Evolutionary conservation across 1,140 invertebrate genomes (phyloP), one percentile per base, ranked within the genome.

Genomic region (Drosophila arawakana): DNA sequence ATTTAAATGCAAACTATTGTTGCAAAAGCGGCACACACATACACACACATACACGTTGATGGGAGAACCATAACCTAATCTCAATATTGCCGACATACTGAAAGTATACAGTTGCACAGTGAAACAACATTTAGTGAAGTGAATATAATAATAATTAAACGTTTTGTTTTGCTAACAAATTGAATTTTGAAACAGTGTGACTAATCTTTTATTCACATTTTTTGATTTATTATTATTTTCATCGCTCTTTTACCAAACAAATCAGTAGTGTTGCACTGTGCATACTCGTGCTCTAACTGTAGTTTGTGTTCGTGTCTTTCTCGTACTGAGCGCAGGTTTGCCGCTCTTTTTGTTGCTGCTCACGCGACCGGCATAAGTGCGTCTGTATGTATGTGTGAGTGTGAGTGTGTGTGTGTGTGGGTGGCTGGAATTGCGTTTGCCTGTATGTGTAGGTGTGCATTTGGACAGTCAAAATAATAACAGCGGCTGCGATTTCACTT

Each of bases 31-130:
- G 41, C 44, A 71, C 44, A 63, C 52, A 61, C 10, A 58, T 7
- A 54, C 10, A 34, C 34, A 46, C 5, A 21, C 54, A 39, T 34
- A 50, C 47, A 74, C 50, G 49, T 55, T 68, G 57, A 39, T 63
- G 54, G 68, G 54, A 76, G 76, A 86, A 80, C 83, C 73, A 76
- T 88, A 88, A 88, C 83, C 83, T 80, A 83, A 88, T 80, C 76
- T 66, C 86, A 61, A 80, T 72, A 54, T 78, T 78, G 72, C 46
- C 83, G 80, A 77, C 76, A 73, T 52, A 81, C 74, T 85, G 71
- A 78, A 41, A 55, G 13, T 13, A 37, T 18, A 35, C 58, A 46
- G 57, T 7, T 11, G 72, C 43, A 74, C 72, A 61, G 66, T 69
- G 66, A 18, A 34, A 30, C 15, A 10, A 30, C 3, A 30, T 30